Percentiles rank a stretch among this genome's conserved stretches.
Evolutionary conservation across 2,888 invertebrate species (phyloP).

Genomic region (Sinodicranocentrus sp.): DNA sequence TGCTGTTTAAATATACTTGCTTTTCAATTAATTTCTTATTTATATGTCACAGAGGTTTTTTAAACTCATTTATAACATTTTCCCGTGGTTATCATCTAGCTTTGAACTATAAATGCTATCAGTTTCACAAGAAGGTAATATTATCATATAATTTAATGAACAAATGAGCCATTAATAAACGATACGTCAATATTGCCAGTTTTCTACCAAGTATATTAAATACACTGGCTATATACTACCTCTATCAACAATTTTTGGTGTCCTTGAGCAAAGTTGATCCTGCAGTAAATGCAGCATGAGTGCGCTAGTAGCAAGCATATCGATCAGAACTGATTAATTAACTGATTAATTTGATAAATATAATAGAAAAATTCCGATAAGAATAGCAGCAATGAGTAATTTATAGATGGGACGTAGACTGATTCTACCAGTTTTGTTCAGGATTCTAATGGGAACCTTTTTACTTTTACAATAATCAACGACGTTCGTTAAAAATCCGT

Average conservation of each 20-base stretch:
- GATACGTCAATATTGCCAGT: too few relatives aligned
- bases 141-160: too few relatives aligned
- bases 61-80: too few relatives aligned
- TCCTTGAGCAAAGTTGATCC: constrained; percentile 11
- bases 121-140: too few relatives aligned
- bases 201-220: too few relatives aligned
- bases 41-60: too few relatives aligned
- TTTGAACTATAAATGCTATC: too few relatives aligned
- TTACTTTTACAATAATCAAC: constrained; percentile 62
- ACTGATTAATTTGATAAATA: constrained; percentile 58
- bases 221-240: too few relatives aligned
- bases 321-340: neutral
- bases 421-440: constrained; percentile 56
- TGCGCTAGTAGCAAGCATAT: neutral
- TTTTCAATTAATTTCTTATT: too few relatives aligned
- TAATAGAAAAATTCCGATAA: constrained; percentile 64
- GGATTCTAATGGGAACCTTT: constrained; percentile 60
- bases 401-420: constrained; percentile 69
- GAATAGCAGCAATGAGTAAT: constrained; percentile 59
- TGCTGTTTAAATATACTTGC: too few relatives aligned
- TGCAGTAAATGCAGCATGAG: constrained; percentile 9
- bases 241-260: neutral
- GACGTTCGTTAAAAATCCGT: constrained; percentile 63
- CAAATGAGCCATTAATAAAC: too few relatives aligned
- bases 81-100: too few relatives aligned